A percentile compares a stretch with the other conserved stretches of the same genome.
phyloP scores from a whole-genome alignment of 2,113 vertebrate genomes.

The Aix galericulata region DNA sequence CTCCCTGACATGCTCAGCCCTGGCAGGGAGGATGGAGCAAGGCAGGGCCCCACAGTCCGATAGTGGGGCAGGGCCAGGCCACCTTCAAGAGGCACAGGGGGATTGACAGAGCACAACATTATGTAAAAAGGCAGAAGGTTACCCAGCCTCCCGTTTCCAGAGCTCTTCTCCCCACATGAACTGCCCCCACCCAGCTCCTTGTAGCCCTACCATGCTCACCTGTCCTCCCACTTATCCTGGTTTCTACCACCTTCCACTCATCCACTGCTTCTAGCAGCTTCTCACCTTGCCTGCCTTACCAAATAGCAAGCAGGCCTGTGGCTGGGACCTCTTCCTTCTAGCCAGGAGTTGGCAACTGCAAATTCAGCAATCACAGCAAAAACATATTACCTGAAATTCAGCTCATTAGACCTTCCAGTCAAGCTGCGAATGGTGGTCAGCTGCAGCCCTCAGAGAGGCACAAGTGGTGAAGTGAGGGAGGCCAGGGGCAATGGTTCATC shows the following conservation, averaged over 20 bases:
- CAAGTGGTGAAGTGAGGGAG: neutral
- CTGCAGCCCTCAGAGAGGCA: neutral
- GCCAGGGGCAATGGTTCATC: accelerated
- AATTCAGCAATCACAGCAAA: neutral
- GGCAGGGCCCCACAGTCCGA: accelerated
- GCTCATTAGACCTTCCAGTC: neutral
- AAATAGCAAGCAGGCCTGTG: neutral
- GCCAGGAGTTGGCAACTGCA: accelerated
- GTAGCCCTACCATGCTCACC: neutral
- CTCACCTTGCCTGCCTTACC: neutral
- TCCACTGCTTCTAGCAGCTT: neutral
- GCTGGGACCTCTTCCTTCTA: neutral
- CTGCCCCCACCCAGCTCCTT: accelerated
- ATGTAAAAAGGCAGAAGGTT: neutral
- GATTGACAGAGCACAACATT: neutral
- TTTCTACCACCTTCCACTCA: neutral
- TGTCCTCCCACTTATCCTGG: accelerated
- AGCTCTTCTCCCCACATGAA: neutral
- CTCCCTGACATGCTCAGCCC: too few species aligned
- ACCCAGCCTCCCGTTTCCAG: neutral
- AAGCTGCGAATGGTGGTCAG: neutral
- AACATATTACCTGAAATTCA: neutral
- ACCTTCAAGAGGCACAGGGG: accelerated
- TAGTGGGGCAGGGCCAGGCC: accelerated
- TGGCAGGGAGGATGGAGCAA: neutral